These are phyloP conservation scores for Parambassis ranga DNA, from an alignment of 2,797 vertebrate genomes.

Conservation along the genomic window DNA sequence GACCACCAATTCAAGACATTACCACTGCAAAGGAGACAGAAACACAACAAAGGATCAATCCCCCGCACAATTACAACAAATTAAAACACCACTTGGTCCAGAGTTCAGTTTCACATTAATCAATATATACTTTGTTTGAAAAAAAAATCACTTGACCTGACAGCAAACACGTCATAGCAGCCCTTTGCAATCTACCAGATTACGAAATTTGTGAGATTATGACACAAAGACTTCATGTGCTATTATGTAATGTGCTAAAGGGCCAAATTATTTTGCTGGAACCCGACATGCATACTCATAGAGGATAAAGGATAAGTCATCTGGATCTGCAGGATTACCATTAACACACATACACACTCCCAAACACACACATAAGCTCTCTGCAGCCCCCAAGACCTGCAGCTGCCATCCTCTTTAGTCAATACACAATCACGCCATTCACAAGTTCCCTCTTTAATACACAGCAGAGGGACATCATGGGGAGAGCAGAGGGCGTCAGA, in stretches of 20 bases:
- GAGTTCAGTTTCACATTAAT: too few relatives aligned
- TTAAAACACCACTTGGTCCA: not conserved
- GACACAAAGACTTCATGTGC: conserved; percentile 36
- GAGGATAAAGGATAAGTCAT: conserved; percentile 64
- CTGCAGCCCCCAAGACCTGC: conserved; percentile 22
- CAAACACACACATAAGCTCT: conserved; percentile 40
- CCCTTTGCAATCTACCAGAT: conserved; percentile 22
- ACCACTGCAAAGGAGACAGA: conserved; percentile 66
- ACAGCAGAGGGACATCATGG: conserved; percentile 45
- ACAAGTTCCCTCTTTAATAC: conserved; percentile 58
- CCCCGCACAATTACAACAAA: not conserved
- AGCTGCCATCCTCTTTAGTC: conserved; percentile 58
- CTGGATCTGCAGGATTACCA: conserved; percentile 66
- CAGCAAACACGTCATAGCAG: not conserved
- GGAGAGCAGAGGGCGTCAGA: conserved; percentile 20
- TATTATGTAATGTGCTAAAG: conserved; percentile 55
- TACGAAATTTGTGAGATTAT: conserved; percentile 47
- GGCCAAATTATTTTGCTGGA: conserved; percentile 46
- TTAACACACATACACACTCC: conserved; percentile 56
- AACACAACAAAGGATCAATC: not conserved
- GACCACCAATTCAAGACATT: conserved; percentile 81
- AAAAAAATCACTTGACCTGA: not conserved
- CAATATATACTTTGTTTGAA: too few relatives aligned
- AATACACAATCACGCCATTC: conserved; percentile 70
- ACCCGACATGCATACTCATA: conserved; percentile 51